A percentile compares a stretch with the other conserved stretches of the same genome.
These are phyloP conservation scores for Suncus etruscus DNA, from an alignment of 2,113 vertebrate genomes.

Conservation along the genomic window DNA sequence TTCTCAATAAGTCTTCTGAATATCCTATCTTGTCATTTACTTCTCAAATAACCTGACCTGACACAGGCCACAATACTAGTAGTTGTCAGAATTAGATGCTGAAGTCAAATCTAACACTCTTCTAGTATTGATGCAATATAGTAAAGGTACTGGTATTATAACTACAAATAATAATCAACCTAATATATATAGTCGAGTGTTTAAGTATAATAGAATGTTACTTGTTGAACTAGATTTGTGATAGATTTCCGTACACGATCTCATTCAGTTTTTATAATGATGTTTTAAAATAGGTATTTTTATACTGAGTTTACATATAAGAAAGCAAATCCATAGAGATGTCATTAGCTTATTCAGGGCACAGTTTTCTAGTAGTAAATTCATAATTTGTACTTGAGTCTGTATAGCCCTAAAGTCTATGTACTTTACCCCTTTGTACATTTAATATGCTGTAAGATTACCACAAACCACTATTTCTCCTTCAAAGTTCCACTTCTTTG, in stretches of 20 bases:
- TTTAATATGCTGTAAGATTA: neutral
- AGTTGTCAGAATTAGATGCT: neutral
- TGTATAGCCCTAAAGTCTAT: neutral
- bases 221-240: neutral
- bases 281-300: neutral
- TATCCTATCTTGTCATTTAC: neutral
- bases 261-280: slow-evolving; percentile 29
- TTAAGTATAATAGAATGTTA: neutral
- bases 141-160: neutral
- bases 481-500: slow-evolving; percentile 1
- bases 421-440: neutral
- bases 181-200: neutral
- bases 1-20: neutral
- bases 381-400: neutral
- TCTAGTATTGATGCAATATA: neutral
- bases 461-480: neutral
- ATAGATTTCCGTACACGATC: neutral
- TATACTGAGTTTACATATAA: neutral
- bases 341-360: too few species aligned
- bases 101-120: neutral
- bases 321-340: neutral
- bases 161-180: neutral
- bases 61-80: neutral
- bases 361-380: neutral
- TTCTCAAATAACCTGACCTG: slow-evolving; percentile 14